These are phyloP conservation scores for Sinhomidia bicolor DNA, from an alignment of 2,888 invertebrate species.

Conservation along the genomic window DNA sequence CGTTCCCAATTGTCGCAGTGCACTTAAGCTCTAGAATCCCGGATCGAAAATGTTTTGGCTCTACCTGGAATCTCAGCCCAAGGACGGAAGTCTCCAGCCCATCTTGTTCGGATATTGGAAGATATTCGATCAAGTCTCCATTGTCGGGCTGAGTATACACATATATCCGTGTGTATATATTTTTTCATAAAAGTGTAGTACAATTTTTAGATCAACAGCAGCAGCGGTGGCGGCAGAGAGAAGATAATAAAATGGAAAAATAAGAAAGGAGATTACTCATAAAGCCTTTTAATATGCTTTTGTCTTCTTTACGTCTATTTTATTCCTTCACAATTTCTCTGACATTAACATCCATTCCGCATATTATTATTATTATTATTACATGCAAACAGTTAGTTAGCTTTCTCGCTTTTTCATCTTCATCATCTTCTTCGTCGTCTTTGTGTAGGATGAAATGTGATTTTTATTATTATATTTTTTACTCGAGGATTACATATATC, in stretches of 20 bases:
- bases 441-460: neutral
- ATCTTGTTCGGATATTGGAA: slow-evolving; percentile 75
- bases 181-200: neutral
- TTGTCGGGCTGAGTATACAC: slow-evolving; percentile 68
- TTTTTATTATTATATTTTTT: too few species aligned
- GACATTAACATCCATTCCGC: slow-evolving; percentile 34
- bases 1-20: slow-evolving; percentile 80
- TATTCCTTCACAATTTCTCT: neutral
- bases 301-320: slow-evolving; percentile 2
- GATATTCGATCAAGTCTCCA: slow-evolving; percentile 77
- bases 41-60: slow-evolving; percentile 76
- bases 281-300: slow-evolving; percentile 56
- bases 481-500: slow-evolving; percentile 7
- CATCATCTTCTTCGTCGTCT: neutral
- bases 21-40: slow-evolving; percentile 78
- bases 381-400: neutral
- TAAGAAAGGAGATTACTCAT: slow-evolving; percentile 61
- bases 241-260: slow-evolving; percentile 52
- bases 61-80: slow-evolving; percentile 78
- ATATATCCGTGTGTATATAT: too few species aligned
- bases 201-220: slow-evolving; percentile 36
- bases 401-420: neutral
- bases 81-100: slow-evolving; percentile 79
- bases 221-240: neutral
- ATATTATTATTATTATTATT: too few species aligned